Conservation (phyloP, 2,888 invertebrate genomes). For the Dasypolia templi region DNA sequence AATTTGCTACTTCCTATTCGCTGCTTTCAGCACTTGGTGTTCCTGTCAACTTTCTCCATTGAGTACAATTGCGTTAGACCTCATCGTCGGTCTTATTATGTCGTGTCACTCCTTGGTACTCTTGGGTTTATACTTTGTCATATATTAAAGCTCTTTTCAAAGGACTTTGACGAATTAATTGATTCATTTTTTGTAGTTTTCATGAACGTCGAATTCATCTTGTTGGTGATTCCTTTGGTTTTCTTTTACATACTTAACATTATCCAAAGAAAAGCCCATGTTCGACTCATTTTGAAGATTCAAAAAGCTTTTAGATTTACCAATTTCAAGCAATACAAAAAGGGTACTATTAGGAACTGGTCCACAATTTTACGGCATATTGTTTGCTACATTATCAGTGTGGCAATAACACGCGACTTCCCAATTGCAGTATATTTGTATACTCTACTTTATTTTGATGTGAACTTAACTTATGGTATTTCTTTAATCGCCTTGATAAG, state of each 20-base stretch:
- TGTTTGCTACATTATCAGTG: background rate
- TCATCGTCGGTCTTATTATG: conserved; percentile 25
- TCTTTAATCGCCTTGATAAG: conserved; percentile 23
- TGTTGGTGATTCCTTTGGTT: background rate
- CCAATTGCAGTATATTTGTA: background rate
- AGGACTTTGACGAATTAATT: accelerated
- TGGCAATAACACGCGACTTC: background rate
- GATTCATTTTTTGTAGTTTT: background rate
- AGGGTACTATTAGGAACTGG: no score
- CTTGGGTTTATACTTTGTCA: background rate
- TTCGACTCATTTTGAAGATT: no score
- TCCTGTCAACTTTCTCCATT: conserved; percentile 36
- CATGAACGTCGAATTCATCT: background rate
- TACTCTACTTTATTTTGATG: conserved; percentile 19
- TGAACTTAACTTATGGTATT: conserved; percentile 16
- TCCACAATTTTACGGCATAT: no score
- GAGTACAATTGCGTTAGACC: conserved; percentile 42
- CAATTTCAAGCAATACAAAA: no score
- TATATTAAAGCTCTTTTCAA: accelerated
- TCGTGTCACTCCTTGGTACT: conserved; percentile 21
- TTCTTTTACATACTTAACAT: conserved; percentile 12
- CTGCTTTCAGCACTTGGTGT: conserved; percentile 23
- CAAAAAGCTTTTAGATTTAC: conserved; percentile 10
- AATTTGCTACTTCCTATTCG: conserved; percentile 18
- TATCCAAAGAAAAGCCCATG: no score